A percentile compares a stretch with the other conserved stretches of the same genome.
Evolutionary conservation across 2,797 vertebrate genomes (phyloP).

Genomic region (Myotis myotis): DNA sequence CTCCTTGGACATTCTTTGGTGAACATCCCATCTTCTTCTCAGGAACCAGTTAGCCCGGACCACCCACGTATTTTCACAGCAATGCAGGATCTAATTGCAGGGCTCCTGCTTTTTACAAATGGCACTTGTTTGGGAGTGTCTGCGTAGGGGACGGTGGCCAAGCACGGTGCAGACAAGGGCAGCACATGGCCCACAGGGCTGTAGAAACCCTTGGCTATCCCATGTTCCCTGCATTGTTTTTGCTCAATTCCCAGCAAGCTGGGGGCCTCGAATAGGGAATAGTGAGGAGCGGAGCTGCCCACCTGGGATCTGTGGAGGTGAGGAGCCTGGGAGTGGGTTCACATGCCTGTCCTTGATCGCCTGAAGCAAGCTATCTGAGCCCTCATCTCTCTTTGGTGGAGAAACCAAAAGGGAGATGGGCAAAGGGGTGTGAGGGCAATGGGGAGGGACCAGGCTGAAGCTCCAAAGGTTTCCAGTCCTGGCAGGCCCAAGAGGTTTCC

Average conservation of each 20-base stretch:
- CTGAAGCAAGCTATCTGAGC: background rate
- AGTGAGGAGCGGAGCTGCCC: background rate
- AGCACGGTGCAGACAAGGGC: background rate
- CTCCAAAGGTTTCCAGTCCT: background rate
- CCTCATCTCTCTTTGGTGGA: background rate
- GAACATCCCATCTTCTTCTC: background rate
- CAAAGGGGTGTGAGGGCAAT: background rate
- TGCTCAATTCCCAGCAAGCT: background rate
- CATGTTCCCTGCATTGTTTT: background rate
- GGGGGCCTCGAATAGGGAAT: fast-evolving
- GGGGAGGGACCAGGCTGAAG: background rate
- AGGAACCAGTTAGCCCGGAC: fast-evolving
- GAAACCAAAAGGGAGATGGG: background rate
- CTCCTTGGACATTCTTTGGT: background rate
- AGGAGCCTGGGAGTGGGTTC: background rate
- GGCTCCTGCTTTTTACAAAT: background rate
- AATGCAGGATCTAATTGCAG: background rate
- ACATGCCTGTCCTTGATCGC: background rate
- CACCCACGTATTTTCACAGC: background rate
- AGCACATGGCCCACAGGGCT: fast-evolving
- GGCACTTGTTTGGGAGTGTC: background rate
- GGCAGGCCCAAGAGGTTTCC: background rate
- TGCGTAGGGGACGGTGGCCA: background rate
- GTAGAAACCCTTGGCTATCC: background rate
- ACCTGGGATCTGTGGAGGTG: background rate